Evolutionary conservation across 2,797 vertebrate genomes (phyloP), one percentile per base, ranked within the genome.

Genomic region (Enteromius argenteus): DNA sequence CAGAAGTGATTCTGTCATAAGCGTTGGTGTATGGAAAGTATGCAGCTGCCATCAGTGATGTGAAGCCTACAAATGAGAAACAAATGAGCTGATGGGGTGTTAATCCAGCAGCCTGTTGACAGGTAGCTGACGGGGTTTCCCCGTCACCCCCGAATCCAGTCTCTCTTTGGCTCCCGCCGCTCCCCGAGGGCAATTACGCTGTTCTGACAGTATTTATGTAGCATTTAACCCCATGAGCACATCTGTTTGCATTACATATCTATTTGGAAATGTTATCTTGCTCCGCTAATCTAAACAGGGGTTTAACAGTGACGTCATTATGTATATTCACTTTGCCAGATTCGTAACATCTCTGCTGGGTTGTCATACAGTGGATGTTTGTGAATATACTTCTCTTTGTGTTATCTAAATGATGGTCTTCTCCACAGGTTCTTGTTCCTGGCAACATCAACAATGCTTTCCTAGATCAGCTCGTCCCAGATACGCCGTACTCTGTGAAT

Each of bases 391-490:
- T 51, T 4, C 27, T 81, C 79, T 62, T 35, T 69, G 73, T 86
- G 69, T 83, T 73, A 66, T 84, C 68, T 86, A 66, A 72, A 85
- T 35, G 46, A 71, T 68, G 62, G 32, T 85, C 46, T 32, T 90
- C 85, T 85, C 21, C 15, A 51, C 90, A 99, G 98, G 94, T 97
- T 67, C 93, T 98, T 89, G 95, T 99, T 89, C 94, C 97, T 21
- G 97, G 95, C 84, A 98, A 93, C 56, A 90, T 92, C 17, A 95
- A 92, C 90, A 97, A 93, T 0, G 95, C 95, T 83, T 94, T 96
- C 91, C 92, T 99, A 92, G 97, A 99, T 86, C 94, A 94, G 82
- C 94, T 99, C 90, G 90, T 94, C 85, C 97, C 97, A 0, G 98
- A 99, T 84, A 98, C 97, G 0, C 93, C 94, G 3, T 99, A 99